Conservation (phyloP, 2,888 invertebrate genomes). For the Leucoma salicis region DNA sequence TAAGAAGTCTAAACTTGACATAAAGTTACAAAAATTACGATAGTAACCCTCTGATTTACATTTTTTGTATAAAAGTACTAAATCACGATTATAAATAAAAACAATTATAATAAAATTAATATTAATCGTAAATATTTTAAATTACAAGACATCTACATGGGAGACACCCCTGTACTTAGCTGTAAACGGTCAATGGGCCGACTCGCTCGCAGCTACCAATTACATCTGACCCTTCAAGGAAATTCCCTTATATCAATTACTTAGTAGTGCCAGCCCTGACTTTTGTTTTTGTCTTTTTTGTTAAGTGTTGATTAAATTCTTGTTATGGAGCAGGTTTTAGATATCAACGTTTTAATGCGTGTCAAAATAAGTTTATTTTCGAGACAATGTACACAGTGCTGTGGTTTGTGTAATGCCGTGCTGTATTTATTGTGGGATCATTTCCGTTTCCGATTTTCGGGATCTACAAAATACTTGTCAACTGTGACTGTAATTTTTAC, state of each 20-base stretch:
- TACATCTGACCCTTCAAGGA: conserved; percentile 54
- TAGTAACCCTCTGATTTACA: no score
- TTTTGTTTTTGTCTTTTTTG: conserved; percentile 32
- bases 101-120: not conserved
- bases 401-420: no score
- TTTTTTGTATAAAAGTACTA: no score
- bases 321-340: conserved; percentile 39
- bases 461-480: no score
- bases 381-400: no score
- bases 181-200: conserved; percentile 49
- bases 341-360: conserved; percentile 36
- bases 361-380: conserved; percentile 40
- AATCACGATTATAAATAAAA: no score
- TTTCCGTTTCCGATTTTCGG: no score
- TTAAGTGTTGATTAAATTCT: conserved; percentile 54
- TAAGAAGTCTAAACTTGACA: no score
- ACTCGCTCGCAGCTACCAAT: conserved; percentile 54
- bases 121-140: not conserved
- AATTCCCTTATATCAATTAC: conserved; percentile 58
- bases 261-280: conserved; percentile 39
- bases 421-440: no score
- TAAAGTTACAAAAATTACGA: no score
- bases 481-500: no score
- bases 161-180: conserved; percentile 25
- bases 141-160: conserved; percentile 7